These are phyloP conservation scores for Muntiacus reevesi DNA, from an alignment of 2,113 vertebrate genomes.

Conservation along the genomic window DNA sequence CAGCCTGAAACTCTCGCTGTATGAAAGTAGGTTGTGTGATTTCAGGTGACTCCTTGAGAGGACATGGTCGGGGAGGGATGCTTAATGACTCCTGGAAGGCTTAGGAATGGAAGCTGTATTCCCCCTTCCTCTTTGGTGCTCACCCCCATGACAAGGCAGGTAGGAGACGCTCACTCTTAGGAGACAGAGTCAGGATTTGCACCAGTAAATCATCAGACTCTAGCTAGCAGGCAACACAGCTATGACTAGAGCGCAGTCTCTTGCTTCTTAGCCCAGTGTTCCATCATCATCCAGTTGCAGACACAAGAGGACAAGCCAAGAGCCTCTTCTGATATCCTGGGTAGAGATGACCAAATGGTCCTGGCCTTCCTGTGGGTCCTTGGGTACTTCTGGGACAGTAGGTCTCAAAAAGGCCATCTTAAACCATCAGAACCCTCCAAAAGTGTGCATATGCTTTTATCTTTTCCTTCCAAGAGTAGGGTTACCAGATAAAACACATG, in stretches of 20 bases:
- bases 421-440: neutral
- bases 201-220: neutral
- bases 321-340: neutral
- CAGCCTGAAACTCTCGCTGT: neutral
- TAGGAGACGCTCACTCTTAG: neutral
- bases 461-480: neutral
- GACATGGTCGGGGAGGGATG: neutral
- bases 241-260: neutral
- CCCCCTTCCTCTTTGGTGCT: neutral
- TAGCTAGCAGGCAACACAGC: neutral
- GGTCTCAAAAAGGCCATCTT: neutral
- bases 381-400: neutral
- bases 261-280: neutral
- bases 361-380: neutral
- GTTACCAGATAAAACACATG: neutral
- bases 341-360: neutral
- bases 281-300: neutral
- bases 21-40: neutral
- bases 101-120: neutral
- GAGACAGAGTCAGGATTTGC: neutral
- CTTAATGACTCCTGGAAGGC: neutral
- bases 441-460: neutral
- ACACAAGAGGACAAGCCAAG: neutral
- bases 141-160: neutral
- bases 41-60: neutral